phyloP scores from a whole-genome alignment of 2,113 vertebrate genomes.

The Chaetodon trifascialis region DNA sequence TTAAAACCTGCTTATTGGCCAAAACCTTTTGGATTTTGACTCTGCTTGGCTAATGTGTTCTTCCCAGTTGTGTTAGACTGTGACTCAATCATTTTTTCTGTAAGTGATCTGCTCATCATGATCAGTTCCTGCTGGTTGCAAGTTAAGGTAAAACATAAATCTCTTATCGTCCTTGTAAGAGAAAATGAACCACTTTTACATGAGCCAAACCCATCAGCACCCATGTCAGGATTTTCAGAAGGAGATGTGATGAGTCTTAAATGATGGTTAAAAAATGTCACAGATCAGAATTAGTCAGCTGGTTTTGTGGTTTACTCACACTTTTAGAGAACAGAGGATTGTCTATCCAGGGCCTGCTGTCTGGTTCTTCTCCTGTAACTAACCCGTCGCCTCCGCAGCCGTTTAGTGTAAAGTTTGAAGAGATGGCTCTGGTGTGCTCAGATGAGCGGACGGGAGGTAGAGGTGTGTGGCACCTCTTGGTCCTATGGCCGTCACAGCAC shows the following conservation, averaged over 20 bases:
- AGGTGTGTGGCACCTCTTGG: neutral
- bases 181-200: neutral
- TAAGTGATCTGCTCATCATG: neutral
- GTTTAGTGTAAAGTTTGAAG: neutral
- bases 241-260: no score
- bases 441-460: conserved; percentile 30
- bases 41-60: neutral
- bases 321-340: conserved; percentile 35
- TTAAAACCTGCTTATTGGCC: neutral
- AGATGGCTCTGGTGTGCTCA: conserved; percentile 8
- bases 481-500: neutral
- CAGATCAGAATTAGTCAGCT: no score
- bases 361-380: conserved; percentile 9
- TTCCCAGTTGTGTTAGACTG: neutral
- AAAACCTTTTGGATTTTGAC: neutral
- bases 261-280: no score
- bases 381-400: neutral
- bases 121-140: neutral
- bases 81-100: neutral
- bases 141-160: neutral
- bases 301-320: conserved; percentile 47
- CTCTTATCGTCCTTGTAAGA: neutral
- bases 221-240: no score
- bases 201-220: no score
- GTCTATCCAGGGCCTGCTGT: conserved; percentile 40